Percentiles rank a stretch among this genome's conserved stretches.
phyloP scores from a whole-genome alignment of 64 coral and sea anemone species.

The Pocillopora damicornis region DNA sequence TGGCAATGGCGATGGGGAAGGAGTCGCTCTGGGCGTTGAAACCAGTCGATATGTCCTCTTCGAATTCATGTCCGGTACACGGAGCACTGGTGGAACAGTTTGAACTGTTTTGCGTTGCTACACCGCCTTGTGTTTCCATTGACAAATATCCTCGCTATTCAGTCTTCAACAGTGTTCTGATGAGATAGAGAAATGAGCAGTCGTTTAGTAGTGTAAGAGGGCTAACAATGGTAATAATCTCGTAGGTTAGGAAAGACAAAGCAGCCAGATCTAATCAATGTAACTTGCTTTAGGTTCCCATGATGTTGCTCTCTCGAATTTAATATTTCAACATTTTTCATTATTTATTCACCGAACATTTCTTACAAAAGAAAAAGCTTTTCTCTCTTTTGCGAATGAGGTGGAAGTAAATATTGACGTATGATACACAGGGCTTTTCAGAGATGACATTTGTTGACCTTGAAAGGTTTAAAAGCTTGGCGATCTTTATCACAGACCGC shows the following conservation, averaged over 20 bases:
- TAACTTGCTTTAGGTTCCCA: too few relatives aligned
- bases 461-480: too few relatives aligned
- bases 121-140: background rate
- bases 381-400: background rate
- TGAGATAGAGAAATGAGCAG: background rate
- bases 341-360: background rate
- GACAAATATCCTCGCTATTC: background rate
- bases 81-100: background rate
- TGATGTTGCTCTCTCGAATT: too few relatives aligned
- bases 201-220: background rate
- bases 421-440: background rate
- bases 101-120: slow-evolving; percentile 9
- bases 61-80: background rate
- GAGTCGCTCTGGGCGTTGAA: slow-evolving; percentile 16
- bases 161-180: background rate
- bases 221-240: too few relatives aligned
- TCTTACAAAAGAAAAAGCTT: background rate
- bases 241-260: too few relatives aligned
- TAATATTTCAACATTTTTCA: background rate
- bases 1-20: slow-evolving; percentile 40
- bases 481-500: too few relatives aligned
- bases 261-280: too few relatives aligned
- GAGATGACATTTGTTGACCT: background rate
- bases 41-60: background rate
- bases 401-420: background rate